phyloP scores from a whole-genome alignment of 2,888 invertebrate species.

The Rhyacophila evoluta region DNA sequence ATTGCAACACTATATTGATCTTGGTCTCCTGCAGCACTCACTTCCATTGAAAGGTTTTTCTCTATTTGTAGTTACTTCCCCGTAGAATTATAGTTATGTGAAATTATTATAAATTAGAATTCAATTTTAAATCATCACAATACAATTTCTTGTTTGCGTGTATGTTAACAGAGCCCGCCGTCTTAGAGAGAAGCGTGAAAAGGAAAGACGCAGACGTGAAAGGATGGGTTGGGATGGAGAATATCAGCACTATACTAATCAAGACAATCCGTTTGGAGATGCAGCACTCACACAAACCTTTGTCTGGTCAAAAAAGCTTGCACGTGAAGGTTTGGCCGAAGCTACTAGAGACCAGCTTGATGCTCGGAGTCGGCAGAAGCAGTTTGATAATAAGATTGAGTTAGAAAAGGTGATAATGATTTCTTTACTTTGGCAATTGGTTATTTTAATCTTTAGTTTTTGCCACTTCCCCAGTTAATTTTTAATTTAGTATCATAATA shows the following conservation, averaged over 20 bases:
- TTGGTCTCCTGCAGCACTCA: too few species aligned
- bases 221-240: conserved; percentile 98
- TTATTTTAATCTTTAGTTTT: too few species aligned
- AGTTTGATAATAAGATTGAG: conserved; percentile 91
- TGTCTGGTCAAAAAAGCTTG: conserved; percentile 96
- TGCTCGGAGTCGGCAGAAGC: conserved; percentile 84
- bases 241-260: conserved; percentile 96
- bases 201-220: conserved; percentile 88
- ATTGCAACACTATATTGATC: too few species aligned
- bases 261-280: conserved; percentile 99
- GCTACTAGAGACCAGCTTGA: conserved; percentile 85
- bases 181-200: conserved; percentile 90
- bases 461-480: too few species aligned
- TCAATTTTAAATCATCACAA: neutral
- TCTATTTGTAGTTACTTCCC: too few species aligned
- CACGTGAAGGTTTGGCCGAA: conserved; percentile 89
- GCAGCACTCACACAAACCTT: conserved; percentile 94
- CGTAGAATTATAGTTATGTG: too few species aligned
- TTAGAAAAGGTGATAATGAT: conserved; percentile 88
- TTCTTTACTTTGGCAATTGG: too few species aligned
- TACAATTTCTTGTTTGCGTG: neutral
- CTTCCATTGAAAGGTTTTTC: too few species aligned
- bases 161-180: conserved; percentile 74
- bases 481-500: too few species aligned
- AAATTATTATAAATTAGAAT: too few species aligned